Base-by-base conservation (phyloP, 2,888 invertebrate genomes). In the Campaea margaritaria region DNA sequence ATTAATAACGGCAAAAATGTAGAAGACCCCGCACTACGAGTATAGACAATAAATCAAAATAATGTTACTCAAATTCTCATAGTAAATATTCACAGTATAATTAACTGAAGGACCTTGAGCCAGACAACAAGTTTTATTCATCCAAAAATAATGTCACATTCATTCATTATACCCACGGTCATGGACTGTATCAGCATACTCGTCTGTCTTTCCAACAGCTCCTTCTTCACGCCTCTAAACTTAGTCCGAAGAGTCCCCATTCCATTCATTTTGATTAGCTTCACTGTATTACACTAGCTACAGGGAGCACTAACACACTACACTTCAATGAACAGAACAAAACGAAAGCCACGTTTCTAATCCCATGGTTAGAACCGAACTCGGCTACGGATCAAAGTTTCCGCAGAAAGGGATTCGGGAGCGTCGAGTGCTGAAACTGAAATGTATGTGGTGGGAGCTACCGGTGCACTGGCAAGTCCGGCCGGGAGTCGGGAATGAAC, bases 221-320 rank as follows among this genome's bases (percentile, higher is more conserved):
- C 95, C 83, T 96, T 96, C 80, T 95, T 96, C 60, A 97, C 92
- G 39, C 97, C 97, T 75, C 96, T 94, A 84, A 96, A 96, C 79
- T 94, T 94, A 82, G 94, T 94, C 78, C 94, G 93, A 61, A 93
- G 89, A 50, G 94, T 93, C 48, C 93, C 93, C 63, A 86, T 93
- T 14, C 94, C 94, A 80, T 93, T 93, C 93, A 90, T 91, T 70
- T 72, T 87, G 58, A 73, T 62, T 66, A 58, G 73, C 73, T 71
- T 70, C 78, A 78, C 73, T 68, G 75, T 67, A 21, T n/a, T 16
- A 74, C 67, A 68, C 59, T 62, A 60, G 65, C 31, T n/a, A 48
- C 15, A 15, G 39, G 9, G 34, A 13, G 2, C 58, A 31, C 58
- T 44, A 55, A 61, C 51, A 21, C 60, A 62, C 60, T 39, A 45